Conservation (phyloP, 2,797 vertebrate genomes). For the Poeciliopsis gracilis region DNA sequence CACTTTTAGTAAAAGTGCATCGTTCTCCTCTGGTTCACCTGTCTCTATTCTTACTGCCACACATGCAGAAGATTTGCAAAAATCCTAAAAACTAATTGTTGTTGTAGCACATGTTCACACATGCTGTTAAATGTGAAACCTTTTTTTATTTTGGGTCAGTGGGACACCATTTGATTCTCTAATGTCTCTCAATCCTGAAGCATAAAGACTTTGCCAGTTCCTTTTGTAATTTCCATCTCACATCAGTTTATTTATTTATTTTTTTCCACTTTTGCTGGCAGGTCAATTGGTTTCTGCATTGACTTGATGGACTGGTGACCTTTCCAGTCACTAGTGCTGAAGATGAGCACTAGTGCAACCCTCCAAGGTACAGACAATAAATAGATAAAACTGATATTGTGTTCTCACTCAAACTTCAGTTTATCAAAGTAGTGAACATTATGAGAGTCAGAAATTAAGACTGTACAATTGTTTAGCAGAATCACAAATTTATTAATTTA, state of each 20-base stretch:
- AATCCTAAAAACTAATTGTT: neutral
- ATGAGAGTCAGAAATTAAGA: neutral
- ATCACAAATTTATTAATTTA: slow-evolving; percentile 70
- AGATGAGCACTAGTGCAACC: no score
- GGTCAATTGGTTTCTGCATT: no score
- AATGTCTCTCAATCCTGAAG: neutral
- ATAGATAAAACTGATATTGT: neutral
- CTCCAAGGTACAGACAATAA: no score
- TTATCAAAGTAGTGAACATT: neutral
- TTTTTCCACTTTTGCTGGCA: no score
- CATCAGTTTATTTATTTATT: neutral
- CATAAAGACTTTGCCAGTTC: neutral
- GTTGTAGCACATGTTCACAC: neutral
- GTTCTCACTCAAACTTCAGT: neutral
- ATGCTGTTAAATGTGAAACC: neutral
- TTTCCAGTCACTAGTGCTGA: no score
- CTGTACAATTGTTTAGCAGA: slow-evolving; percentile 38
- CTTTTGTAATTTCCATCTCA: neutral
- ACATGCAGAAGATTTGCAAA: neutral
- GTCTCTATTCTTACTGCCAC: neutral
- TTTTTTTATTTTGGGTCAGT: neutral
- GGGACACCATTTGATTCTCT: neutral
- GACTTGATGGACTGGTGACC: no score
- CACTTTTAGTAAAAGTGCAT: neutral
- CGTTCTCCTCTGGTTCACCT: neutral